Conservation (phyloP, 2,797 vertebrate genomes). For the Nothura maculosa region DNA sequence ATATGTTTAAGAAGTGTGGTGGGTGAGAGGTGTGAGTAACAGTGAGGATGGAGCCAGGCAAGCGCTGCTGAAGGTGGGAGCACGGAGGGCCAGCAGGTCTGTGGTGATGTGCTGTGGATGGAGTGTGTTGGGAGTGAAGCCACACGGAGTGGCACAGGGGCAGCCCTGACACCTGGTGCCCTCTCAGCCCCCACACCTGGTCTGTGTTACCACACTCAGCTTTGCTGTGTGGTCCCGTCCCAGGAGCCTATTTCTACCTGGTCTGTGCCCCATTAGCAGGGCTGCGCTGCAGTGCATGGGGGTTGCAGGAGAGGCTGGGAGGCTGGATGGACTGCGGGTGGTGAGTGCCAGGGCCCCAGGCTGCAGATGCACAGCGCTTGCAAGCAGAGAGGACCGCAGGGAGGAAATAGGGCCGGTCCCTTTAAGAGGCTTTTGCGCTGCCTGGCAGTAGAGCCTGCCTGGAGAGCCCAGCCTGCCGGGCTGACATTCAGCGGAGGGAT, state of each 20-base stretch:
- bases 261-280: neutral
- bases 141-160: no score
- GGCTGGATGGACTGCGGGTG: neutral
- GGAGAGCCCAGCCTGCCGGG: slow-evolving; percentile 2
- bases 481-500: neutral
- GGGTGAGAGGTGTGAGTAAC: slow-evolving; percentile 64
- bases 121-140: neutral
- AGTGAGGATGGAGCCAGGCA: neutral
- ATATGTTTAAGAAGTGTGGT: slow-evolving; percentile 49
- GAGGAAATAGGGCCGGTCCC: slow-evolving; percentile 33
- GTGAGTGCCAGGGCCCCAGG: fast-evolving
- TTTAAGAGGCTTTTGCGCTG: slow-evolving; percentile 64
- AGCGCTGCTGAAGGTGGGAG: neutral
- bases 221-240: neutral
- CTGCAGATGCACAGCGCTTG: neutral
- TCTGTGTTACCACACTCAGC: no score
- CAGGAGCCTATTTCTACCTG: neutral
- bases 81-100: neutral
- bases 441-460: slow-evolving; percentile 21
- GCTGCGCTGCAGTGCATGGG: neutral
- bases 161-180: neutral
- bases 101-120: neutral
- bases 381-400: neutral
- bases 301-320: no score
- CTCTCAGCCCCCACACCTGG: no score